These are phyloP conservation scores for Apis mellifera DNA, from an alignment of 1,140 invertebrate genomes.

Conservation along the genomic window Amel_HAv3.1 CM009934.2:5116001-5116500, in stretches of 20 bases:
- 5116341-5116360: background rate
- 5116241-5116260: background rate
- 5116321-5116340: background rate
- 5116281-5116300: background rate
- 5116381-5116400: background rate
- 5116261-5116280: background rate
- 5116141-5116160: constrained; percentile 7
- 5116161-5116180: background rate
- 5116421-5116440: constrained; percentile 36
- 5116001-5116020: constrained; percentile 47
- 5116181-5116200: background rate
- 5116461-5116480: constrained; percentile 38
- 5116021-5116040: constrained; percentile 39
- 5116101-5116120: background rate
- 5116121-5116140: constrained; percentile 27
- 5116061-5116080: constrained; percentile 11
- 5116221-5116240: background rate
- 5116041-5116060: constrained; percentile 21
- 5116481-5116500: constrained; percentile 38
- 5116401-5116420: constrained; percentile 4
- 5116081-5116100: background rate
- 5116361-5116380: background rate
- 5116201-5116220: too few species aligned
- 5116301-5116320: background rate
- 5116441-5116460: constrained; percentile 42